These are phyloP conservation scores for Distichodus sexfasciatus DNA, from an alignment of 2,797 vertebrate genomes.

Conservation along the genomic window DNA sequence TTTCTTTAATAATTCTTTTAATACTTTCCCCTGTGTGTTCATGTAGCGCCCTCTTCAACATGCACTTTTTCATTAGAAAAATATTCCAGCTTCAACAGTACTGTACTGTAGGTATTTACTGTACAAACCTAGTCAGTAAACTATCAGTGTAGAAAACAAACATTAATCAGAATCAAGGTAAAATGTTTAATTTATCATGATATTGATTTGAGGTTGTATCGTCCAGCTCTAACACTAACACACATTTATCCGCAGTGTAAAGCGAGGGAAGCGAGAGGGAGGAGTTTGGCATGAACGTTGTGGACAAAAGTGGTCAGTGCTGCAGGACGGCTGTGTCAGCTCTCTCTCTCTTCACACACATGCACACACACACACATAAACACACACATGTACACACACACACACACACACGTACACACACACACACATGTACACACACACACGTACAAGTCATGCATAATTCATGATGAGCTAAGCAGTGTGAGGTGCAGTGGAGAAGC, in stretches of 20 bases:
- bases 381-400: not conserved
- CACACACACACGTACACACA: not conserved
- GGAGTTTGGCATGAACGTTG: slow-evolving; percentile 20
- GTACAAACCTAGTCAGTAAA: too few species aligned
- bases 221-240: too few species aligned
- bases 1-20: too few species aligned
- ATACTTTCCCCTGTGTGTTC: too few species aligned
- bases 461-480: slow-evolving; percentile 47
- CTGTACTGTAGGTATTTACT: too few species aligned
- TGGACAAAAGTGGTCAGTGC: slow-evolving; percentile 32
- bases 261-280: slow-evolving; percentile 17
- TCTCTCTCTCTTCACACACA: slow-evolving; percentile 25
- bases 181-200: too few species aligned
- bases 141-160: too few species aligned
- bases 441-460: slow-evolving; percentile 52
- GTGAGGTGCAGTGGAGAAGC: slow-evolving; percentile 50
- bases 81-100: too few species aligned
- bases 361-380: not conserved
- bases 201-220: too few species aligned
- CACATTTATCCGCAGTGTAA: slow-evolving; percentile 40
- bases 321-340: slow-evolving; percentile 46
- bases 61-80: too few species aligned
- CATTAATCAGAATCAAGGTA: too few species aligned
- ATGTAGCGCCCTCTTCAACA: too few species aligned
- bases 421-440: slow-evolving; percentile 1